Evolutionary conservation across 1,140 invertebrate species (phyloP), one percentile per base, ranked within the genome.

Genomic region (Ooceraea biroi): DNA sequence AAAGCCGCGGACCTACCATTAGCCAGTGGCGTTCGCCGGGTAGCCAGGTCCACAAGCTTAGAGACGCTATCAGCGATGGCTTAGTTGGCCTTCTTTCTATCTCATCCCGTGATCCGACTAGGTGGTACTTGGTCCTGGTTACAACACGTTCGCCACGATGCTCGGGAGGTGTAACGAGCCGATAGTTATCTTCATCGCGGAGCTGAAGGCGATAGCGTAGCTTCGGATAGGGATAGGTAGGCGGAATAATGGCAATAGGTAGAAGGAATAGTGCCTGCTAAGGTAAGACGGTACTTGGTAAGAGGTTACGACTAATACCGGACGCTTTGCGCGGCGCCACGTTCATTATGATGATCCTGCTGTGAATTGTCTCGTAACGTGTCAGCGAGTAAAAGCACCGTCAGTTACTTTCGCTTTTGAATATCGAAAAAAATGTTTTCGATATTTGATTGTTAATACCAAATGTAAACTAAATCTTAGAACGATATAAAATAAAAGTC

Each of bases 161-260:
- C 82, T 77, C 87, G 74, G 80, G 77, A 87, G 88, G 90, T 90
- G 88, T 91, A 92, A 92, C 91, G 90, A 91, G 89, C 85, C 87
- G 89, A 93, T 92, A 85, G 88, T 89, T 92, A 93, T 92, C 91
- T 91, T 88, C 90, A 92, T 92, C 88, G 88, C 50, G 17, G 41
- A 48, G 71, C 85, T 85, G 83, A 88, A 85, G 85, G 77, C 77
- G 83, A 88, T 88, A 88, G 87, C 83, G 86, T 63, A 46, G 57
- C 46, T 88, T 48, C 52, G 87, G 72, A 87, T 71, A 68, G 58
- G 82, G 74, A 85, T 84, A 84, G 60, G 73, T 72, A 46, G 57
- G 58, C 57, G 63, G 85, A 69, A 72, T 74, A 69, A 82, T 84
- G 72, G 83, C 25, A 27, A 86, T 80, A 69, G 65, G 50, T 78